Base-by-base conservation (phyloP, 2,888 invertebrate species). In the Archips crataeganus region DNA sequence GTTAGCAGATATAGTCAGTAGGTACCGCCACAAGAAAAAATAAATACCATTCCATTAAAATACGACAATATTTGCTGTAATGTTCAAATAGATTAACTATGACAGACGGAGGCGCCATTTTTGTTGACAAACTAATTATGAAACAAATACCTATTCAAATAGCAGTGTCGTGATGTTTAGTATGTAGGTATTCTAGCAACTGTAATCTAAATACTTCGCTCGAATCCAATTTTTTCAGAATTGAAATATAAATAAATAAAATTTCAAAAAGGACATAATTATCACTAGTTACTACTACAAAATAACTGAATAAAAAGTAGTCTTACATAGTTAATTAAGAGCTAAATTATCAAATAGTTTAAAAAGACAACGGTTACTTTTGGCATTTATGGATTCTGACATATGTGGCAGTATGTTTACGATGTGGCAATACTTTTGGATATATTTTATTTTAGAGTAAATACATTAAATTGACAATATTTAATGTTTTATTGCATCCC, bases 361-460 rank as follows among this genome's bases (percentile, higher is more conserved):
- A n/a, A 3, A 49, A 34, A 36, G 9, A 45, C 45, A 45, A 45
- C 45, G 45, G 45, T 34, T 13, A 54, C 23, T 23, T 70, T 68
- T 73, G 72, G 72, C 72, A 63, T 62, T 61, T 23, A 54, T 32
- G 60, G 66, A 61, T 49, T 68, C 36, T 15, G 61, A 54, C n/a
- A 4, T 15, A 36, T 36, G 15, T 49, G 65, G 51, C 65, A 51
- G 65, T 51, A 49, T 13, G 47, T 49, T 49, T 64, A 64, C 34
- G 36, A 36, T 54, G 54, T 23, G 54, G 54, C 54, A 36, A 6
- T 32, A 63, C n/a, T 45, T 70, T 34, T 42, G 9, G 34, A 64
- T 32, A 15, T 10, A 3, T 11, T 51, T 49, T 65, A 42, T 51
- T 59, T 60, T 71, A 11, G 59, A 65, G 6, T 60, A 59, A 65